Percentiles rank a stretch among this genome's conserved stretches.
These are phyloP conservation scores for Hoplostethus mediterraneus DNA, from an alignment of 2,797 vertebrate species.

Conservation along the genomic window DNA sequence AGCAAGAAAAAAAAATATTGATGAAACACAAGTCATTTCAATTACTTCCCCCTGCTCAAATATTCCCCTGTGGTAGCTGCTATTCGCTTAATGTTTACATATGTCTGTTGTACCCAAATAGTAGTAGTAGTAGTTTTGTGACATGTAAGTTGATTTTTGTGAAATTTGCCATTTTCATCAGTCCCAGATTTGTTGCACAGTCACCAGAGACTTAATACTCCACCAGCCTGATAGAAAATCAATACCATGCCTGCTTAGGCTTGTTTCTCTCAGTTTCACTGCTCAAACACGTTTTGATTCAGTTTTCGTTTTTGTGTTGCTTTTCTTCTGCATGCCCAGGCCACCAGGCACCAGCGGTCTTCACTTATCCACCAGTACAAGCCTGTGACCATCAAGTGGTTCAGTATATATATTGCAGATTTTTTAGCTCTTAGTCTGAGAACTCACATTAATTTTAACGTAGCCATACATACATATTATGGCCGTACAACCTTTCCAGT, in stretches of 20 bases:
- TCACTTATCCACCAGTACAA: background rate
- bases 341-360: too few species aligned
- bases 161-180: background rate
- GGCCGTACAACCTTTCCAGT: background rate
- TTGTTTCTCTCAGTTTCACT: too few species aligned
- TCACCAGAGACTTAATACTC: too few species aligned
- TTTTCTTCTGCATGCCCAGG: too few species aligned
- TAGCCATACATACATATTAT: background rate
- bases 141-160: background rate
- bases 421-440: background rate
- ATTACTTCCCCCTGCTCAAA: slow-evolving; percentile 12
- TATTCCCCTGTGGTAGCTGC: background rate
- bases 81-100: background rate
- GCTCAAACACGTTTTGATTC: too few species aligned
- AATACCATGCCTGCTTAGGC: too few species aligned
- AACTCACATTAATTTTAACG: slow-evolving; percentile 7
- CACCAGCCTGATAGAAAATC: too few species aligned
- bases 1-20: slow-evolving; percentile 41
- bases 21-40: slow-evolving; percentile 11
- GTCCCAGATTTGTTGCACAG: background rate
- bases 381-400: background rate
- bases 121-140: background rate
- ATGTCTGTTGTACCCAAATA: too few species aligned
- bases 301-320: too few species aligned
- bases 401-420: background rate